phyloP scores from a whole-genome alignment of 2,113 vertebrate genomes.

The Corythaixoides concolor region DNA sequence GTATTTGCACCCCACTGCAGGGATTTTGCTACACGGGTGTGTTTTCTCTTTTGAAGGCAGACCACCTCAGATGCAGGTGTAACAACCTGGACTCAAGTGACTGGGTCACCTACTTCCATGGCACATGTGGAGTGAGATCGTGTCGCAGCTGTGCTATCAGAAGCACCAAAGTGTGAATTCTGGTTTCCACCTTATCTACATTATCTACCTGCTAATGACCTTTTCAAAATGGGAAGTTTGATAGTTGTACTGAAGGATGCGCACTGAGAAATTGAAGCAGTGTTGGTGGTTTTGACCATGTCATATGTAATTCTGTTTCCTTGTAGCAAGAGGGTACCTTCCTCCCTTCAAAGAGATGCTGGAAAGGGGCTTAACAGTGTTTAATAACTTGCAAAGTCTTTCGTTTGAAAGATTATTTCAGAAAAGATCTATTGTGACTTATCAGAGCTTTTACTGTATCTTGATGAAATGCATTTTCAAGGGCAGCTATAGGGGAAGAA shows the following conservation, averaged over 20 bases:
- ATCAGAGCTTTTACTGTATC: not conserved
- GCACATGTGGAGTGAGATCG: fast-evolving
- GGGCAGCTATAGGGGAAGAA: not conserved
- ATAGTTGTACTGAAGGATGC: not conserved
- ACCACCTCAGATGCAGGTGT: not conserved
- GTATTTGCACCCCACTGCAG: not conserved
- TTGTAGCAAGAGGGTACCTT: not conserved
- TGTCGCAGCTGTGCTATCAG: not conserved
- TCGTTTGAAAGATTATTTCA: not conserved
- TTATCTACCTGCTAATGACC: not conserved
- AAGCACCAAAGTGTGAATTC: not conserved
- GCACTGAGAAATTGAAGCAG: not conserved
- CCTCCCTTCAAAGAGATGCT: not conserved
- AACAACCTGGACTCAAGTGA: too few species aligned
- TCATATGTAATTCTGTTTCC: not conserved
- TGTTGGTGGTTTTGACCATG: not conserved
- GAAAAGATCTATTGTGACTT: not conserved
- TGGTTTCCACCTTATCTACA: not conserved
- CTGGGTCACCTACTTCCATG: not conserved
- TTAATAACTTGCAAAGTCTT: not conserved
- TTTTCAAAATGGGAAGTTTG: not conserved
- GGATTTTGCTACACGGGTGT: not conserved
- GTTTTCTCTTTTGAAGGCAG: not conserved
- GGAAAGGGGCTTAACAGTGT: not conserved
- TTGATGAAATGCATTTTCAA: not conserved